Conservation (phyloP, 2,797 vertebrate species). For the Molossus alvarezi region DNA sequence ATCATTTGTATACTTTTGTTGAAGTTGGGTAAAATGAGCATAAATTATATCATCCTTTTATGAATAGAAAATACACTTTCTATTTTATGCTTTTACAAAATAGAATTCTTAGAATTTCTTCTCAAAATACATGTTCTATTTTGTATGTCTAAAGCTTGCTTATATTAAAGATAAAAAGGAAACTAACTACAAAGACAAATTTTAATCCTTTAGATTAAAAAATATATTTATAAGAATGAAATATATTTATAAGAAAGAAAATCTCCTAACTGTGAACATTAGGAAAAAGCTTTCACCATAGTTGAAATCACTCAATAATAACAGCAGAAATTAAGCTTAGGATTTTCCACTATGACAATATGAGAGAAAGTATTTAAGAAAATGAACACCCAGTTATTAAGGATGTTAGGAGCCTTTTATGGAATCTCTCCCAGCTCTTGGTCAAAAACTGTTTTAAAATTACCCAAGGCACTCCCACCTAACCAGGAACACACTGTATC, state of each 20-base stretch:
- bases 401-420: conserved; percentile 8
- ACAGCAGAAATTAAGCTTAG: conserved; percentile 52
- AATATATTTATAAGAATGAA: not conserved
- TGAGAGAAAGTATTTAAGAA: conserved; percentile 29
- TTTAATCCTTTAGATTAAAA: conserved; percentile 51
- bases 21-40: conserved; percentile 56
- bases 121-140: conserved; percentile 53
- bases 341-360: conserved; percentile 36
- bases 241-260: conserved; percentile 40
- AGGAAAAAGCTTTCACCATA: conserved; percentile 54
- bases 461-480: conserved; percentile 23
- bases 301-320: conserved; percentile 53
- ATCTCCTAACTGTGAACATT: not conserved
- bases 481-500: conserved; percentile 59
- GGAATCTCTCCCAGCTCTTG: conserved; percentile 14
- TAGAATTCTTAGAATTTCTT: too few species aligned
- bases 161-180: conserved; percentile 23
- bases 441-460: conserved; percentile 69
- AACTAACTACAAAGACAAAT: not conserved
- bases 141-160: conserved; percentile 41
- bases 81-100: too few species aligned
- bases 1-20: conserved; percentile 42
- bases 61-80: conserved; percentile 62
- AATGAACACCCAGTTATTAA: conserved; percentile 33
- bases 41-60: conserved; percentile 25